Conservation (phyloP, 2,797 vertebrate genomes). For the Sebastes hubbsi region DNA sequence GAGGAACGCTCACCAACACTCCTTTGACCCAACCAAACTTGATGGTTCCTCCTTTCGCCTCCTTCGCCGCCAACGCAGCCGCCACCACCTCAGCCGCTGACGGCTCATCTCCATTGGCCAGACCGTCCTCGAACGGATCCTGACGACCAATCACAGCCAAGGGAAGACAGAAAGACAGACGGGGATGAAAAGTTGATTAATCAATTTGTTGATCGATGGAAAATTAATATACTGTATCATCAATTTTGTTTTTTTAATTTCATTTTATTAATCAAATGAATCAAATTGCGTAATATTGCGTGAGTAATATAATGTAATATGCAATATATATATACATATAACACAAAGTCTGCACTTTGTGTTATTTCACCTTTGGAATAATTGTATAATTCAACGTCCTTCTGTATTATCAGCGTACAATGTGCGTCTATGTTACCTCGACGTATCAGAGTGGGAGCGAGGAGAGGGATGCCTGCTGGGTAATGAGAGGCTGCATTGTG, state of each 20-base stretch:
- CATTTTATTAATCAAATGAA: neutral
- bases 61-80: slow-evolving; percentile 82
- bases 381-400: neutral
- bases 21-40: slow-evolving; percentile 99
- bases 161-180: neutral
- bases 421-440: slow-evolving; percentile 7
- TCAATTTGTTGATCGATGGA: neutral
- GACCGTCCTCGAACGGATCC: slow-evolving; percentile 95
- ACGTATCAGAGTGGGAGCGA: slow-evolving; percentile 21
- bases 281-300: too few relatives aligned
- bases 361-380: neutral
- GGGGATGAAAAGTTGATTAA: neutral
- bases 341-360: neutral
- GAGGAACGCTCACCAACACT: slow-evolving; percentile 85
- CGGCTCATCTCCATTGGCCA: slow-evolving; percentile 91
- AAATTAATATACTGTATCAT: neutral
- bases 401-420: neutral
- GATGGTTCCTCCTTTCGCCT: slow-evolving; percentile 88
- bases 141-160: slow-evolving; percentile 61
- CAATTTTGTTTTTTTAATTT: neutral
- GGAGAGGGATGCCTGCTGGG: slow-evolving; percentile 16
- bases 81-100: slow-evolving; percentile 87
- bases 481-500: slow-evolving; percentile 49
- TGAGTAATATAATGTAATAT: too few relatives aligned
- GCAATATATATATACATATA: neutral